These are phyloP conservation scores for Notiomystis cincta DNA, from an alignment of 2,113 vertebrate species.

Conservation along the genomic window DNA sequence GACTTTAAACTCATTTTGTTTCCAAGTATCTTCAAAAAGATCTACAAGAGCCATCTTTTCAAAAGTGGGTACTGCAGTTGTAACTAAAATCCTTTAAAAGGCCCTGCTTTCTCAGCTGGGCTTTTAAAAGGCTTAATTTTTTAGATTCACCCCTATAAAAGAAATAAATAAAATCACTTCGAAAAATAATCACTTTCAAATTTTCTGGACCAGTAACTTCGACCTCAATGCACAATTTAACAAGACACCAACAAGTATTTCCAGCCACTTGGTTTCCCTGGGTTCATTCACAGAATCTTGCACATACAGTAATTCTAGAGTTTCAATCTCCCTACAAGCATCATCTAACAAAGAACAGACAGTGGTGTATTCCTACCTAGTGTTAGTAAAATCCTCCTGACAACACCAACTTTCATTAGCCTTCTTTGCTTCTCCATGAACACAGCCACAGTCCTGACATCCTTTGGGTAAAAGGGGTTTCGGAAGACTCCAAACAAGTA, in stretches of 20 bases:
- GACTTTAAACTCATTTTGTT: not conserved
- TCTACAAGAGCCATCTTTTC: not conserved
- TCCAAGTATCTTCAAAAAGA: not conserved
- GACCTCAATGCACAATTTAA: not conserved
- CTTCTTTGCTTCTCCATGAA: conserved; percentile 84
- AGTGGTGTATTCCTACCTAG: conserved; percentile 79
- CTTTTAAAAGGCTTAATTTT: not conserved
- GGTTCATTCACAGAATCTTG: not conserved
- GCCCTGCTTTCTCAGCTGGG: not conserved
- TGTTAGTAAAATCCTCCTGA: conserved; percentile 87
- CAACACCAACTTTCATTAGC: conserved; percentile 80
- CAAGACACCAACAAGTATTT: not conserved
- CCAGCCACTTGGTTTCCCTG: not conserved
- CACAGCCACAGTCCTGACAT: conserved; percentile 78
- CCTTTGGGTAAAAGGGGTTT: conserved; percentile 93
- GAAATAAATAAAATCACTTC: not conserved
- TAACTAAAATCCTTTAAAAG: not conserved
- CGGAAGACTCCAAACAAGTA: conserved; percentile 88
- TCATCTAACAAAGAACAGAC: conserved; percentile 45
- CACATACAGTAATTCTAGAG: not conserved
- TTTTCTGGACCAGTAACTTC: not conserved
- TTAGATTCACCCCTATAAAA: not conserved
- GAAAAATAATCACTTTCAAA: not conserved
- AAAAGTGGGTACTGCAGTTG: not conserved
- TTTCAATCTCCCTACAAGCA: conserved; percentile 22